Evolutionary conservation across 2,888 invertebrate genomes (phyloP), one percentile per base, ranked within the genome.

Genomic region (Himalopsyche japonica): DNA sequence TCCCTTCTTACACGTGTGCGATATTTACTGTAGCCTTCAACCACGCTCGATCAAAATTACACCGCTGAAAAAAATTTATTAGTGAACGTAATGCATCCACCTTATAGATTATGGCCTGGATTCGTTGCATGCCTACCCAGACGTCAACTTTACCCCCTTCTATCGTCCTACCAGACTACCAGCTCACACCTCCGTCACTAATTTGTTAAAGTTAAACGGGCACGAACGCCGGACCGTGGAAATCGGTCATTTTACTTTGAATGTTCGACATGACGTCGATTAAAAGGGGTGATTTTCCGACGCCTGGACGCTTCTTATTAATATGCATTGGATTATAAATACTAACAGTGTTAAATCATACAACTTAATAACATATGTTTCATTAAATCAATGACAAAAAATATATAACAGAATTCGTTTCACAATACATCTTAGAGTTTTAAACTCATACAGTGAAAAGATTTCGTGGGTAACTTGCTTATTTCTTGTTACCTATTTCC

Each of bases 171-270:
- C 27, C 70, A 24, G 24, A 15, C 27, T 30, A 20, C 30, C 30
- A 27, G 27, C 76, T 64, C 70, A 81, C 43, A 70, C 81, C 64
- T 57, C 81, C 70, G 57, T 24, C 76, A 32, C 49, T 70, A 70
- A 70, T 70, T 70, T 70, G 70, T 70, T 70, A 70, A 70, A 70
- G 70, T 81, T 76, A 76, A 81, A 81, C 81, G 81, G 76, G 76
- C 81, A 77, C 81, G 76, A 76, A 81, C 81, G 47, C 76, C 76
- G 77, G 81, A 81, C 77, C 77, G 48, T 81, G 76, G 81, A 81
- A 81, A 81, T 81, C 76, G 81, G 81, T 81, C 81, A 81, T 81
- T 81, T 77, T 30, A 81, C 81, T 81, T 81, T 76, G 76, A 30
- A 49, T 48, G 76, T 48, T 81, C 30, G 70, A 43, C 76, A 76